Evolutionary conservation across 1,140 invertebrate species (phyloP).

Genomic region (Drosophila sucinea): DNA sequence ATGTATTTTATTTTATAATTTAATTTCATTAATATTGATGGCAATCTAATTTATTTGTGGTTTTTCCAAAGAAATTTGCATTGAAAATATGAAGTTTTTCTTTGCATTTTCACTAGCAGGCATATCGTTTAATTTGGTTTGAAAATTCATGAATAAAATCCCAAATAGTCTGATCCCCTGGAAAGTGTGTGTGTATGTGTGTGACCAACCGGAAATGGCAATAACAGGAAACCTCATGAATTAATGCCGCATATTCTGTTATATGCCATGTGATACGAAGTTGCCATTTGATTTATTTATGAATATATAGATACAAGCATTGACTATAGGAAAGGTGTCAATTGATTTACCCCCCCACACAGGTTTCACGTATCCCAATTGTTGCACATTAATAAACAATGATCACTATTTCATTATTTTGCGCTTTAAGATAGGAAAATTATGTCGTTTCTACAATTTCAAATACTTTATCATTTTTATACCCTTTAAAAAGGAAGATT

Average conservation of each 20-base stretch:
- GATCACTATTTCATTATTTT: neutral
- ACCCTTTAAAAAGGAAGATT: no score
- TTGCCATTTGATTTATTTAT: constrained; percentile 42
- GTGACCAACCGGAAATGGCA: constrained; percentile 68
- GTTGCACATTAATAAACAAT: constrained; percentile 46
- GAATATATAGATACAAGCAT: constrained; percentile 32
- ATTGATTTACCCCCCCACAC: constrained; percentile 31
- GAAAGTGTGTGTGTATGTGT: neutral
- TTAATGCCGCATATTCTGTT: constrained; percentile 64
- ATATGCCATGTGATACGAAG: constrained; percentile 34
- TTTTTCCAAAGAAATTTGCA: constrained; percentile 46
- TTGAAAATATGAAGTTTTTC: constrained; percentile 42
- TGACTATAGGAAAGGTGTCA: constrained; percentile 22
- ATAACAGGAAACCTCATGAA: constrained; percentile 71
- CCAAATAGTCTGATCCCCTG: neutral
- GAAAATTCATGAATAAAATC: constrained; percentile 53
- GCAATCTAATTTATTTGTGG: constrained; percentile 21
- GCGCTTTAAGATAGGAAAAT: no score
- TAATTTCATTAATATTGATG: neutral
- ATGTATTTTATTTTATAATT: neutral
- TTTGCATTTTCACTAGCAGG: constrained; percentile 19
- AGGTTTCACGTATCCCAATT: neutral
- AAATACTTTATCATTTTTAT: no score
- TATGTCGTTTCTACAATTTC: no score
- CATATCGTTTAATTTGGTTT: constrained; percentile 35